Base-by-base conservation (phyloP, 2,113 vertebrate species). In the Dasypus novemcinctus region DNA sequence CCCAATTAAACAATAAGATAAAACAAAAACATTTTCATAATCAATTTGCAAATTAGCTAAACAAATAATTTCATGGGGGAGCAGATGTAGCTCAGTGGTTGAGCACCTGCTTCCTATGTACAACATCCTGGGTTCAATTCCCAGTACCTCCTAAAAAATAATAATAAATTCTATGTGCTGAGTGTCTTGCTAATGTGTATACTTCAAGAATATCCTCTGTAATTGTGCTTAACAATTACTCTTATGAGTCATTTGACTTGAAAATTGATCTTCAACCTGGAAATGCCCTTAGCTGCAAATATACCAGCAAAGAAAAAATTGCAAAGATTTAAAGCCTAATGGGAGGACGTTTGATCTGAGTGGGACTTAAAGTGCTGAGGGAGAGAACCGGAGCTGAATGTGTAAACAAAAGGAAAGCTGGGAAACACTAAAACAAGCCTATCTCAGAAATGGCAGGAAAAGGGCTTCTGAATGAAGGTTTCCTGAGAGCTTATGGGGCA, bases 181-280 rank as follows among this genome's bases (percentile, higher is more conserved):
- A 41, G 74, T 76, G 49, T 71, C 68, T 94, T 87, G 36, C 49
- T 93, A 46, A 27, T 6, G 9, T 86, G 25, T 64, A 36, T 61
- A 91, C 61, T 89, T 90, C 61, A 91, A 74, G 54, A 85, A 66
- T 75, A 14, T n/a, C 46, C 82, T 94, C 29, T 81, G 75, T 59
- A 68, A 96, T 92, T 88, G 72, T 86, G 38, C 12, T 93, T 93
- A 90, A 80, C 85, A 94, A 84, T 96, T 82, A 69, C 33, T 89
- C 64, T 46, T 25, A 36, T 80, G 80, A 95, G 71, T 90, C 79
- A 86, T 94, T 87, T 91, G 87, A 87, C 84, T 96, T 93, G 59
- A 95, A 95, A 87, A 96, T 90, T 76, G 66, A 92, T 92, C 90
- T 95, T 96, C 41, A 92, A 52, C 72, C 92, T 92, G 79, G 87